Percentiles rank a stretch among this genome's conserved stretches.
Conservation (phyloP, 2,113 vertebrate species). For the Crotalus helleri region DNA sequence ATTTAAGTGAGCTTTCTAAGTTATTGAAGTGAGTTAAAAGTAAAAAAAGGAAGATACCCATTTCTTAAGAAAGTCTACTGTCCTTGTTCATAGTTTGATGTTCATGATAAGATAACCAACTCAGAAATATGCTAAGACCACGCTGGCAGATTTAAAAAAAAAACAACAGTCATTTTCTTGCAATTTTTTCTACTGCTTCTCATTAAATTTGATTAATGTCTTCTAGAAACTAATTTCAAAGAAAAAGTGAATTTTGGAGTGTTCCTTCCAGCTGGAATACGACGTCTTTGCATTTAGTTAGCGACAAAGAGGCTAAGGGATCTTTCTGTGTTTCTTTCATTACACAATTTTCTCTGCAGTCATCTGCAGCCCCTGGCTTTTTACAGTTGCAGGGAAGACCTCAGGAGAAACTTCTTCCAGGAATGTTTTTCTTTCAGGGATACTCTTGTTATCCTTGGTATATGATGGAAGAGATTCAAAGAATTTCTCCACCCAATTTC, state of each 20-base stretch:
- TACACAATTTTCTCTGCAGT: background rate
- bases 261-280: background rate
- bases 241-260: background rate
- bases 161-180: background rate
- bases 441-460: background rate
- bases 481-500: background rate
- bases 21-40: constrained; percentile 50
- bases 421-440: background rate
- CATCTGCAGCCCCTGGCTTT: background rate
- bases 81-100: constrained; percentile 60
- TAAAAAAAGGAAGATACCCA: constrained; percentile 42
- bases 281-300: background rate
- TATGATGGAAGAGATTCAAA: background rate
- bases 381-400: background rate
- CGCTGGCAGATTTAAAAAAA: background rate
- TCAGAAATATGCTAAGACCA: background rate
- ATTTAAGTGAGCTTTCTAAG: constrained; percentile 56
- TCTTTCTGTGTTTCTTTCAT: background rate
- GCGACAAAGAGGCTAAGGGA: background rate
- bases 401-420: background rate
- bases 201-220: background rate
- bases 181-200: background rate
- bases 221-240: background rate
- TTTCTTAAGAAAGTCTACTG: constrained; percentile 56
- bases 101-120: background rate